Conservation (phyloP, 2,888 invertebrate genomes). For the Watsonalla binaria region DNA sequence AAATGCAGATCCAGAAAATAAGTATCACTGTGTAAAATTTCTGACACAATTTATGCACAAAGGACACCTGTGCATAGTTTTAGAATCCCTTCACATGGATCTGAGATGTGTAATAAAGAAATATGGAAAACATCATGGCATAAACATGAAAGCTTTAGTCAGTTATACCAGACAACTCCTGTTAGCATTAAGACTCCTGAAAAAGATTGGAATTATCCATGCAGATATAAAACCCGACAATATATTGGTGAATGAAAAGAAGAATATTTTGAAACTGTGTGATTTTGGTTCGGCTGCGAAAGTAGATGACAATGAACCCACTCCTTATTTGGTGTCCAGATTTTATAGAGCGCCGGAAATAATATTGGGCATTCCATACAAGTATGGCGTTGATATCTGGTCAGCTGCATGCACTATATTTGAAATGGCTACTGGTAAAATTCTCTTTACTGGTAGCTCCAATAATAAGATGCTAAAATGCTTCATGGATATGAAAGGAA, state of each 20-base stretch:
- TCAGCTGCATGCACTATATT: conserved; percentile 98
- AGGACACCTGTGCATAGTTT: conserved; percentile 98
- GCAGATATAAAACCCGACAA: conserved; percentile 99
- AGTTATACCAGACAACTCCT: conserved; percentile 97
- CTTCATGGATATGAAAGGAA: conserved; percentile 99
- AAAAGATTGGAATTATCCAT: conserved; percentile 96
- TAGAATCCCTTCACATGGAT: conserved; percentile 97
- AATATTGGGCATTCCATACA: conserved; percentile 96
- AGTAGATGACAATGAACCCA: conserved; percentile 95
- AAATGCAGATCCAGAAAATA: conserved; percentile 96
- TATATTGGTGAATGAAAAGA: conserved; percentile 98
- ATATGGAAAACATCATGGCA: conserved; percentile 96
- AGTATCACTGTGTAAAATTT: conserved; percentile 93
- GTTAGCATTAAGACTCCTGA: conserved; percentile 93
- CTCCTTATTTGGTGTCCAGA: conserved; percentile 98
- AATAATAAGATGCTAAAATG: conserved; percentile 99
- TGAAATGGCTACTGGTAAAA: conserved; percentile 98
- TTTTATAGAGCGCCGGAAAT: conserved; percentile 99
- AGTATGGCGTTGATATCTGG: conserved; percentile 98
- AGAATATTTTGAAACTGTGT: conserved; percentile 96
- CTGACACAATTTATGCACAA: conserved; percentile 97
- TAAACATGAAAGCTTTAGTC: conserved; percentile 96
- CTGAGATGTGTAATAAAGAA: conserved; percentile 94
- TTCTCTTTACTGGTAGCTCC: conserved; percentile 97
- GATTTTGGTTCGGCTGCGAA: conserved; percentile 99